phyloP scores from a whole-genome alignment of 2,113 vertebrate genomes.

The Asarcornis scutulata region DNA sequence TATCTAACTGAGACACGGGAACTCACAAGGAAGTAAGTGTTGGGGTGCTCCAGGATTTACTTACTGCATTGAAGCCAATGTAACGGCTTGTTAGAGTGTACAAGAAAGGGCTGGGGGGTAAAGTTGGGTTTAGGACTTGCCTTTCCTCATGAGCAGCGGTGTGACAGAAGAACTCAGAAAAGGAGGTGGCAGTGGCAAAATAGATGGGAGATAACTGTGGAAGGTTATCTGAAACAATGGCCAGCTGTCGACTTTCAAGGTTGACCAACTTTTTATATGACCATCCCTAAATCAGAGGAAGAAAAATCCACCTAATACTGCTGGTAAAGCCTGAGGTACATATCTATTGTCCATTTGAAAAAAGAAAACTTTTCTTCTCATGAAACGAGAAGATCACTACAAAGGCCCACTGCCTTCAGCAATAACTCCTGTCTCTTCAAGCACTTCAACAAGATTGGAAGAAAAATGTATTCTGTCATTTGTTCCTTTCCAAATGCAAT shows the following conservation, averaged over 20 bases:
- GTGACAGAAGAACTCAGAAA: background rate
- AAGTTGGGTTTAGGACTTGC: background rate
- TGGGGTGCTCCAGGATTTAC: background rate
- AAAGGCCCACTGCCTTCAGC: background rate
- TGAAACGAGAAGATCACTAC: background rate
- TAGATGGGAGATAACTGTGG: background rate
- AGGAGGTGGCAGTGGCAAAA: background rate
- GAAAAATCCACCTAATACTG: background rate
- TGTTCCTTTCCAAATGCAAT: background rate
- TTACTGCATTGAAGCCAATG: fast-evolving
- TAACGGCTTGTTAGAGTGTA: background rate
- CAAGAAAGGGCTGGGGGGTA: fast-evolving
- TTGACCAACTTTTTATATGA: background rate
- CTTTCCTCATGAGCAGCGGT: background rate
- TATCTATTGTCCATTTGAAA: background rate
- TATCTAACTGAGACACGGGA: background rate
- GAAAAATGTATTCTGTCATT: background rate
- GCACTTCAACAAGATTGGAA: background rate
- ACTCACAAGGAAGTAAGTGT: fast-evolving
- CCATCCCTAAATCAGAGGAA: background rate
- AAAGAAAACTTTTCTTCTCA: background rate
- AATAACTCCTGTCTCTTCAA: background rate
- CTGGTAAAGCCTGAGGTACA: background rate
- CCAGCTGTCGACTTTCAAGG: background rate
- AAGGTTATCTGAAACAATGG: background rate